A percentile compares a stretch with the other conserved stretches of the same genome.
Conservation (phyloP, 1,140 invertebrate genomes). For the Drosophila teissieri region DNA sequence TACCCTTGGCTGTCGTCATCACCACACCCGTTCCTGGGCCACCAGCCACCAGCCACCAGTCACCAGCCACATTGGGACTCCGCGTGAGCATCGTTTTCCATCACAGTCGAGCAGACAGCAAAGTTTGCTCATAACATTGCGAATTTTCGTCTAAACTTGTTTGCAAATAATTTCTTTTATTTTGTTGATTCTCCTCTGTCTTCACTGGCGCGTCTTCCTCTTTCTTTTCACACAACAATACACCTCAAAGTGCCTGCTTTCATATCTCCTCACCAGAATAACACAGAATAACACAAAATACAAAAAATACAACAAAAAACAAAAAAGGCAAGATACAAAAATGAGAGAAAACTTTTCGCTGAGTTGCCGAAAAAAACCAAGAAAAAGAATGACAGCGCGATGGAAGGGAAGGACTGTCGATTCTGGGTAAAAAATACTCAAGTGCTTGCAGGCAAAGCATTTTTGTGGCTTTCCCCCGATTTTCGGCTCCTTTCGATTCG, state of each 20-base stretch:
- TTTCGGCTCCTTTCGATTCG: slow-evolving; percentile 18
- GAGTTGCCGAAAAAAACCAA: slow-evolving; percentile 63
- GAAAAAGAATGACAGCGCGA: slow-evolving; percentile 35
- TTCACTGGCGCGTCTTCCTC: slow-evolving; percentile 33
- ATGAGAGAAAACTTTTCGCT: slow-evolving; percentile 62
- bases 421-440: slow-evolving; percentile 56
- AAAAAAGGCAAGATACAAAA: slow-evolving; percentile 25
- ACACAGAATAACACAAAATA: slow-evolving; percentile 16
- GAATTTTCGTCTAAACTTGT: slow-evolving; percentile 80
- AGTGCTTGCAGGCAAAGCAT: slow-evolving; percentile 64
- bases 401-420: slow-evolving; percentile 35
- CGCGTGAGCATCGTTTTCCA: slow-evolving; percentile 45
- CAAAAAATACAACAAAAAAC: not conserved
- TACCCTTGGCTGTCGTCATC: slow-evolving; percentile 59
- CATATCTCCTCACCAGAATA: slow-evolving; percentile 35
- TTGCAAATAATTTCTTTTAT: slow-evolving; percentile 83
- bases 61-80: slow-evolving; percentile 21
- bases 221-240: slow-evolving; percentile 78
- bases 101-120: slow-evolving; percentile 63
- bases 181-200: slow-evolving; percentile 65
- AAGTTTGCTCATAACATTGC: slow-evolving; percentile 81
- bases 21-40: slow-evolving; percentile 3
- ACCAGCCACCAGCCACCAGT: no score
- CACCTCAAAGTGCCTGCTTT: slow-evolving; percentile 73
- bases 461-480: slow-evolving; percentile 31